Base-by-base conservation (phyloP, 2,797 vertebrate species). In the Enteromius afrohamiltoni region DNA sequence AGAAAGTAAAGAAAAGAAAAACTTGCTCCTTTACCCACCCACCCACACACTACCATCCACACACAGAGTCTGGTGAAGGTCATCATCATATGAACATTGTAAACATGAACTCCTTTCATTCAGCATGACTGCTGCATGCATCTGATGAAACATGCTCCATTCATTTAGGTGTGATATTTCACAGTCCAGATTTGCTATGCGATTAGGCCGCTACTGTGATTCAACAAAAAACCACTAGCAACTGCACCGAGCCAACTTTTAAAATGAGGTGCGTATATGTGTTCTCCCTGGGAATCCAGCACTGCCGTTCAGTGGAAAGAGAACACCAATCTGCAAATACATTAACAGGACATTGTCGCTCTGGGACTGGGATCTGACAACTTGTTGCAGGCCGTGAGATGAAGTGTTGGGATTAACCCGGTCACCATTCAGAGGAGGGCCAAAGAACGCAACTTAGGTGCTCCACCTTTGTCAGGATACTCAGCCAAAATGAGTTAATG, bases 401-500 rank as follows among this genome's bases (percentile, higher is more conserved):
- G 76, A 62, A 77, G 78, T 84, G 8, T 77, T 60, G 11, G 69
- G 77, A 87, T 89, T 87, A 85, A 70, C 75, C 82, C 84, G 85
- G 83, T 86, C 87, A 85, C 53, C 40, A 49, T 49, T 83, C 47
- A 40, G 85, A 86, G 55, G 82, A 85, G 64, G 70, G 70, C 77
- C 70, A 77, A 60, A 77, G 82, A 88, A 31, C 60, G 40, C 23
- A 65, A 75, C 88, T 83, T 86, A 84, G 81, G 78, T 87, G 62
- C 87, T 87, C 75, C 79, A 89, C 86, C 88, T 89, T 89, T 68
- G 19, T 60, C 87, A 83, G 60, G 65, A 84, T 89, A 80, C 84
- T 64, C 74, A 89, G 85, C 86, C 83, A 89, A 90, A 90, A 88
- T 87, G 47, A 91, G 73, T 84, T 79, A 75, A 88, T 86, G 84